Evolutionary conservation across 2,797 vertebrate genomes (phyloP).

Genomic region (Melanotaenia boesemani): DNA sequence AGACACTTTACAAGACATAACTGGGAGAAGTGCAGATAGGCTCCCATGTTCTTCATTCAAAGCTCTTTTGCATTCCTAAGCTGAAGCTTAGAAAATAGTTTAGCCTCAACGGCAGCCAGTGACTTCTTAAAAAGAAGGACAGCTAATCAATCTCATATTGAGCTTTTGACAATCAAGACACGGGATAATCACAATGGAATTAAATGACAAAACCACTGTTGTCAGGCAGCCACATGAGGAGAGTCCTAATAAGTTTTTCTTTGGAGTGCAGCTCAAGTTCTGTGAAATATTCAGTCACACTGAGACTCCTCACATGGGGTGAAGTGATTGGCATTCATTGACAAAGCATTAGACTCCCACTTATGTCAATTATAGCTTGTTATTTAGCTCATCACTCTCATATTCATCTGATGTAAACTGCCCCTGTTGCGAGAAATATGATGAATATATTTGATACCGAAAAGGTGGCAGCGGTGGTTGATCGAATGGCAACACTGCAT

Average conservation of each 20-base stretch:
- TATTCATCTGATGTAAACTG: conserved; percentile 45
- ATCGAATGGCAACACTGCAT: conserved; percentile 43
- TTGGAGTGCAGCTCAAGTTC: conserved; percentile 43
- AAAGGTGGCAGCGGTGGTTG: conserved; percentile 14
- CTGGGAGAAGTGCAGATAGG: conserved; percentile 32
- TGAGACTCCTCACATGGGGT: conserved; percentile 40
- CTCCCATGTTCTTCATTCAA: conserved; percentile 29
- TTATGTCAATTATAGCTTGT: conserved; percentile 64
- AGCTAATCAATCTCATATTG: conserved; percentile 73
- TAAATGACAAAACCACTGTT: conserved; percentile 58
- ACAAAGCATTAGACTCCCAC: conserved; percentile 61
- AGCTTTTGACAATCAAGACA: conserved; percentile 70
- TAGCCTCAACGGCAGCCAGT: conserved; percentile 50
- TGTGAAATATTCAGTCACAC: conserved; percentile 60
- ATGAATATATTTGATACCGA: conserved; percentile 31
- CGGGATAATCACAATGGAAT: conserved; percentile 67
- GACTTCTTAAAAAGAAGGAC: conserved; percentile 65
- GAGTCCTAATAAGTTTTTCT: conserved; percentile 58
- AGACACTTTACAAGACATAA: conserved; percentile 41
- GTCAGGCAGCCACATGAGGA: conserved; percentile 52
- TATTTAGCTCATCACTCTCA: conserved; percentile 51
- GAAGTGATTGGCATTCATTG: conserved; percentile 72
- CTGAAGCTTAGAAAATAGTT: conserved; percentile 52
- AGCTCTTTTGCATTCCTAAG: conserved; percentile 56
- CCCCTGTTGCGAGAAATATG: conserved; percentile 40